These are phyloP conservation scores for Trichonephila clavata DNA, from an alignment of 1,140 invertebrate genomes.

Conservation along the genomic window DNA sequence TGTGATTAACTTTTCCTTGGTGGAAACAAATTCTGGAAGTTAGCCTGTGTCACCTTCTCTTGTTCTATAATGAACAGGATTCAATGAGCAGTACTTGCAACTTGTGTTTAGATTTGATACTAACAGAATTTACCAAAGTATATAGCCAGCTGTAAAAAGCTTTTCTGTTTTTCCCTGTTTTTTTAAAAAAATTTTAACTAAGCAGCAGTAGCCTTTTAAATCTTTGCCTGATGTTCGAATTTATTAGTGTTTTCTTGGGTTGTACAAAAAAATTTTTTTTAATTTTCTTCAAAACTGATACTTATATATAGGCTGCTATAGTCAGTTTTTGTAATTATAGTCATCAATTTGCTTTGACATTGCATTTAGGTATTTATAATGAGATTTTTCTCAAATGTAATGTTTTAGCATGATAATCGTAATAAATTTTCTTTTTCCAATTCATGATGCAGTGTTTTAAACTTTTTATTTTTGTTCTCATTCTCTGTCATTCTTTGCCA, in stretches of 20 bases:
- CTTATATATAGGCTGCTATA: conserved; percentile 64
- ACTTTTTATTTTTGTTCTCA: conserved; percentile 42
- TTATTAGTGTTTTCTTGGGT: conserved; percentile 22
- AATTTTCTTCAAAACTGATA: conserved; percentile 30
- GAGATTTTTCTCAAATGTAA: conserved; percentile 3
- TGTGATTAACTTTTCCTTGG: conserved; percentile 72
- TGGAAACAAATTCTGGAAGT: conserved; percentile 44
- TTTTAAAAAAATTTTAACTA: background rate
- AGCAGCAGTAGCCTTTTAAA: background rate
- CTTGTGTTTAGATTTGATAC: conserved; percentile 77
- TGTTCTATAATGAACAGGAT: no score
- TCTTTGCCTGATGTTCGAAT: conserved; percentile 8
- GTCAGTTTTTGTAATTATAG: conserved; percentile 62
- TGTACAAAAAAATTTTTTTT: conserved; percentile 19
- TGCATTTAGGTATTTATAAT: conserved; percentile 16
- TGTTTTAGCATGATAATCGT: background rate
- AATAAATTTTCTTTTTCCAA: conserved; percentile 24
- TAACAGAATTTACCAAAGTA: conserved; percentile 76
- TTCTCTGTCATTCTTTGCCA: conserved; percentile 44
- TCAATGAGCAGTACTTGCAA: conserved; percentile 71
- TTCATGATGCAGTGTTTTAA: conserved; percentile 17
- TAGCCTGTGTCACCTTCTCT: conserved; percentile 48
- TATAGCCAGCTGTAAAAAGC: conserved; percentile 67
- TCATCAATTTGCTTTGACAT: conserved; percentile 45
- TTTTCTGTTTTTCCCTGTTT: conserved; percentile 31